phyloP scores from a whole-genome alignment of 2,113 vertebrate species.

The Notarius lentiginosus region DNA sequence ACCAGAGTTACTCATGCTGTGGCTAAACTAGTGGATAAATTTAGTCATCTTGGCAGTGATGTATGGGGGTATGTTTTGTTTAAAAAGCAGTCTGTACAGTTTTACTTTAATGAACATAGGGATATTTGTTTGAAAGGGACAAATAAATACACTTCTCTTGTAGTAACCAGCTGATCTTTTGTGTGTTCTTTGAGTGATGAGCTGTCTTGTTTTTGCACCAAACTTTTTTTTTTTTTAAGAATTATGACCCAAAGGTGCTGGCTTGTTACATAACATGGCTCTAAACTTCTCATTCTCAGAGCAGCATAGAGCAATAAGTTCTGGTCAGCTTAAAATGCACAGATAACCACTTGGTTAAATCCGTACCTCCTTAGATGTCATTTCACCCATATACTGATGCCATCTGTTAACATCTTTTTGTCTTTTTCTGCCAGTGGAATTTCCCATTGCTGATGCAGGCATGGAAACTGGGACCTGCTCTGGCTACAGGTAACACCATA shows the following conservation, averaged over 20 bases:
- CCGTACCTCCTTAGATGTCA: not conserved
- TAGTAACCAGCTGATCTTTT: not conserved
- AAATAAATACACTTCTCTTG: not conserved
- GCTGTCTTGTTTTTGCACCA: not conserved
- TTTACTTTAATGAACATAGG: not conserved
- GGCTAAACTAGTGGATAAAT: not conserved
- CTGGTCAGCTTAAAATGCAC: not conserved
- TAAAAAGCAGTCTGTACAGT: not conserved
- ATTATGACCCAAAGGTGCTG: not conserved
- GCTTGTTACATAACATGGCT: not conserved
- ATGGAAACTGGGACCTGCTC: conserved; percentile 92
- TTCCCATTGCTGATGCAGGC: conserved; percentile 94
- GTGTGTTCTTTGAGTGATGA: not conserved
- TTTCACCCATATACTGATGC: not conserved
- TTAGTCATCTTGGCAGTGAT: conserved; percentile 9
- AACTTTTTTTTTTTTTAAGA: not conserved
- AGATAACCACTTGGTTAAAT: not conserved
- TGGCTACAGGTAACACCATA: conserved; percentile 93
- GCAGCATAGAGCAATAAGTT: not conserved
- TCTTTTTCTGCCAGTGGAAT: conserved; percentile 74
- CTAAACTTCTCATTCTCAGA: not conserved
- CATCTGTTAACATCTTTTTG: not conserved
- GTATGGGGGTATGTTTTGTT: not conserved
- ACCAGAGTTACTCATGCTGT: not conserved
- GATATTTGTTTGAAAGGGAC: not conserved